Evolutionary conservation across 2,113 vertebrate genomes (phyloP).

Genomic region (Rana temporaria): DNA sequence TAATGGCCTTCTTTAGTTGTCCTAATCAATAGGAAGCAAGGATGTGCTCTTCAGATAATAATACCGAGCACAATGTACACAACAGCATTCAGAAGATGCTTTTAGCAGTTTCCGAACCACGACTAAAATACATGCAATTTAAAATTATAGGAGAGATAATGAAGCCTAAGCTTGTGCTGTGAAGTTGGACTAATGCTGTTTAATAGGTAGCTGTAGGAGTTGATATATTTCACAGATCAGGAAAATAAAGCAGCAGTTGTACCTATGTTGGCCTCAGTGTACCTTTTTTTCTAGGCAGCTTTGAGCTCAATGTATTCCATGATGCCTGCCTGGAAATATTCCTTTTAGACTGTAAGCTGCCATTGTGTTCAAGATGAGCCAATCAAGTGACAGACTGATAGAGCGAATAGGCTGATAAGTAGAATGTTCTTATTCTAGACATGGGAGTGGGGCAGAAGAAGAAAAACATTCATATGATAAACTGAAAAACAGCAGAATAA

Average conservation of each 20-base stretch:
- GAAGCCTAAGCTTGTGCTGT: conserved; percentile 10
- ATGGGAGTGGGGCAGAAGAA: conserved; percentile 4
- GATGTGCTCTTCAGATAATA: conserved; percentile 20
- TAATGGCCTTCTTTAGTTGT: conserved; percentile 24
- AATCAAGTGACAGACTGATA: not conserved
- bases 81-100: conserved; percentile 14
- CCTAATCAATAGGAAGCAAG: conserved; percentile 43
- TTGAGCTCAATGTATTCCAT: not conserved
- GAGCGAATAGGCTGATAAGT: not conserved
- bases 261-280: not conserved
- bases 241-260: not conserved
- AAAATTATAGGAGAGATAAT: conserved; percentile 21
- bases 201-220: not conserved
- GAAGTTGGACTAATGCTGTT: conserved; percentile 18
- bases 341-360: not conserved
- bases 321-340: conserved; percentile 3
- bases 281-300: not conserved
- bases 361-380: not conserved
- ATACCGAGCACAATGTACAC: conserved; percentile 20
- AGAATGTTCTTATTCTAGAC: conserved; percentile 13
- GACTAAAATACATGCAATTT: conserved; percentile 22
- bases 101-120: not conserved
- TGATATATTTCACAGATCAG: conserved; percentile 3
- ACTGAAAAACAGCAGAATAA: not conserved
- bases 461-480: not conserved